Evolutionary conservation across 2,113 vertebrate genomes (phyloP).

Genomic region (Tympanuchus pallidicinctus): DNA sequence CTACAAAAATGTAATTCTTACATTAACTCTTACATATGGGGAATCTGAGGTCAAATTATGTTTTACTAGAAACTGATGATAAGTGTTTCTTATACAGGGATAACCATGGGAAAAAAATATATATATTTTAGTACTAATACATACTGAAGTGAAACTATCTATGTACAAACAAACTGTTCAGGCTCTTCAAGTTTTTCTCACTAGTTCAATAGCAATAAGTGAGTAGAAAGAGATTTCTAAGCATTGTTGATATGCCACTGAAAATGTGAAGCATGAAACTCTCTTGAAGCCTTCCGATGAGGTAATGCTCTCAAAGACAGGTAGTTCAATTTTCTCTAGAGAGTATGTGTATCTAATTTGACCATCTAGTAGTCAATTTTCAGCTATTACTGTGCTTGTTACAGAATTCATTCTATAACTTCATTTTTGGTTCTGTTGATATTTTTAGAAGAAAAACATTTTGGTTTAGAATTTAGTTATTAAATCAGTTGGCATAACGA

Average conservation of each 20-base stretch:
- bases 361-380: neutral
- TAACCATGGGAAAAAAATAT: neutral
- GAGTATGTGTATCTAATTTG: neutral
- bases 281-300: neutral
- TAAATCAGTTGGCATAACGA: neutral
- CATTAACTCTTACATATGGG: rapidly evolving
- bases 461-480: neutral
- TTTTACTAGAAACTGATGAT: neutral
- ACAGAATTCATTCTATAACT: neutral
- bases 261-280: neutral
- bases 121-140: neutral
- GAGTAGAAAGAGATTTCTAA: neutral
- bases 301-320: neutral
- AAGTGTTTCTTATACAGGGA: neutral
- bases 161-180: neutral
- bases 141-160: neutral
- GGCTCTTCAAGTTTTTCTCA: neutral
- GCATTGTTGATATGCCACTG: neutral
- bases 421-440: neutral
- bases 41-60: neutral
- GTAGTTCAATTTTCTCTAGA: neutral
- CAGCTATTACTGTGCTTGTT: neutral
- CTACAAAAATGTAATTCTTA: neutral
- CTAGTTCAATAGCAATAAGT: neutral
- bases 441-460: neutral